A percentile compares a stretch with the other conserved stretches of the same genome.
These are phyloP conservation scores for Macrotus californicus DNA, from an alignment of 2,113 vertebrate genomes.

Conservation along the genomic window DNA sequence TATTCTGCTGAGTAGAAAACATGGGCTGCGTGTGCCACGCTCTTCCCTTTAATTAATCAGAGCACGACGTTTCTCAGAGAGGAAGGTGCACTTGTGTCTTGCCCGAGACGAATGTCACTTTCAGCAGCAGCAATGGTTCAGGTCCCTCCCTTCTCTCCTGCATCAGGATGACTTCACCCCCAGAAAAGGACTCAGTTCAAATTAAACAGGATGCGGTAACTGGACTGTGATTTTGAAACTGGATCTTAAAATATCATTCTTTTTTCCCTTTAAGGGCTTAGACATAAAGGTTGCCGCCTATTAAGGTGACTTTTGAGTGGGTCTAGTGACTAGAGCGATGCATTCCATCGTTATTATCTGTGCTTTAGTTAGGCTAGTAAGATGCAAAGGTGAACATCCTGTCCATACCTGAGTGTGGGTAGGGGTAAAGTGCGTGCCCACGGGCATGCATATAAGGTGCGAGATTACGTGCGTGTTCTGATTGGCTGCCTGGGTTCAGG, in stretches of 20 bases:
- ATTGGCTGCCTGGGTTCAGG: neutral
- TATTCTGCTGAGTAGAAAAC: neutral
- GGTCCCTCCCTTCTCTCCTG: neutral
- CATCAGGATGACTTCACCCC: neutral
- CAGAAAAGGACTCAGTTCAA: neutral
- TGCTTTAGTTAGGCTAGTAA: neutral
- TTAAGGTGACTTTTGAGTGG: neutral
- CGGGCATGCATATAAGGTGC: accelerated
- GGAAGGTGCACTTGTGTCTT: accelerated
- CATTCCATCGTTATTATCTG: accelerated
- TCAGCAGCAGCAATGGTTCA: neutral
- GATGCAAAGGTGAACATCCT: neutral
- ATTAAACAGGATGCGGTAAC: neutral
- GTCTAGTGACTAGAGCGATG: neutral
- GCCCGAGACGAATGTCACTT: neutral
- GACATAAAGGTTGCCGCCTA: neutral
- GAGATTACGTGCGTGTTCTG: neutral
- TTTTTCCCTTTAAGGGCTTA: neutral
- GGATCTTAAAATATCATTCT: neutral
- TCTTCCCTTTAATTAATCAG: neutral
- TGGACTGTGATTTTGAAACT: neutral
- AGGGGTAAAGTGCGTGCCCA: too few species aligned
- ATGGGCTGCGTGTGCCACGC: accelerated
- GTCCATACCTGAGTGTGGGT: accelerated
- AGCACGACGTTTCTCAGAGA: neutral